phyloP scores from a whole-genome alignment of 2,113 vertebrate species.

The Murina feae region DNA sequence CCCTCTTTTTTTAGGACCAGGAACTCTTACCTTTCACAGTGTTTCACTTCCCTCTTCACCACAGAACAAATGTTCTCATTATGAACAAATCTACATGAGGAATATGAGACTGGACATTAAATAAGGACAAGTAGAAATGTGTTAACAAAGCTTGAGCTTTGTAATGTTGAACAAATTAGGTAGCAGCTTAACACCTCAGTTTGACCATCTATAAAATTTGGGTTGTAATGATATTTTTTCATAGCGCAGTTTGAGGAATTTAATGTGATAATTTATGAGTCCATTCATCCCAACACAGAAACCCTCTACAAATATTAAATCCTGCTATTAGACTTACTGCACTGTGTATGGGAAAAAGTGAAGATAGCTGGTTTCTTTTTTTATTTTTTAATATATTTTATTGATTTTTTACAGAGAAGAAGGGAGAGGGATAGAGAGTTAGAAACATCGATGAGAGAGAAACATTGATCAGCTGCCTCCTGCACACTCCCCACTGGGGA shows the following conservation, averaged over 20 bases:
- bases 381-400: not conserved
- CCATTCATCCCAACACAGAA: not conserved
- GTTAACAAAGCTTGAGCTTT: not conserved
- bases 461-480: no score
- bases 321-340: not conserved
- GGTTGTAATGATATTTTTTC: not conserved
- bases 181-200: not conserved
- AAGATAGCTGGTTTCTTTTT: not conserved
- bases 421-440: no score
- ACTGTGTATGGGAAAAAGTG: not conserved
- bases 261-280: not conserved
- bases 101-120: not conserved
- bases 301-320: not conserved
- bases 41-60: not conserved
- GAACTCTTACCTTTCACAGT: not conserved
- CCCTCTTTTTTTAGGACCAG: not conserved
- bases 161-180: not conserved
- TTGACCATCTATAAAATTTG: not conserved
- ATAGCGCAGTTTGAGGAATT: not conserved
- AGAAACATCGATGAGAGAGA: no score
- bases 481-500: no score
- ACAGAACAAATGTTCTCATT: not conserved
- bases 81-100: not conserved
- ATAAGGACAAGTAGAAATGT: not conserved
- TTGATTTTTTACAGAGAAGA: no score